Base-by-base conservation (phyloP, 2,888 invertebrate genomes). In the Eilema griseolum region DNA sequence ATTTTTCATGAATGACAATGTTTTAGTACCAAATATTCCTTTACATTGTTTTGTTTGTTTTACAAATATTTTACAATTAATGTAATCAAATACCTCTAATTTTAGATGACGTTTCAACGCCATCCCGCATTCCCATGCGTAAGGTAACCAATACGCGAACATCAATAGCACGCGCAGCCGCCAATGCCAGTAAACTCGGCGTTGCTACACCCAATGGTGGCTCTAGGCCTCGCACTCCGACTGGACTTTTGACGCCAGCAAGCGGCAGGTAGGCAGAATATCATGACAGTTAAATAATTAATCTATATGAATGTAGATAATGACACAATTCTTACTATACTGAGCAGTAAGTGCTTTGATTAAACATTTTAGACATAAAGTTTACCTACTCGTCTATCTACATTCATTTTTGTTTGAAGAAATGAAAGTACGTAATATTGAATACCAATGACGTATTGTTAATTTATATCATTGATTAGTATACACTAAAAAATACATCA, bases 51-150 rank as follows among this genome's bases (percentile, higher is more conserved):
- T 41, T 14, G 3, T 52, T 5, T 52, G 0, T 8, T 52, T 20
- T 7, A 57, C 2, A 12, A 11, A 23, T n/a, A 8, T 56, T 24
- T 10, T 3, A 11, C 11, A 4, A 11, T 57, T 28, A 26, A 41
- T 66, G 10, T 52, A 28, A 56, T 56, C 1, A 56, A 65, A 3
- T 10, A 12, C 1, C 52, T 56, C 31, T 31, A 1, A 14, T 61
- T 70, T 70, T 60, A 97, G 97, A 98, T 90, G 97, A 97, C 85
- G 97, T 96, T 63, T 87, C 87, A 65, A 98, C 98, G 61, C 98
- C 97, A 75, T 97, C 98, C 79, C 97, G 98, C 88, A 98, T 98
- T 90, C 98, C 98, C 74, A 96, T 96, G 94, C 96, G 97, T 73
- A 96, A 97, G 90, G 95, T 96, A 65, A 96, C 96, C 33, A 97